phyloP scores from a whole-genome alignment of 1,140 invertebrate genomes.

The Spodoptera frugiperda region DNA sequence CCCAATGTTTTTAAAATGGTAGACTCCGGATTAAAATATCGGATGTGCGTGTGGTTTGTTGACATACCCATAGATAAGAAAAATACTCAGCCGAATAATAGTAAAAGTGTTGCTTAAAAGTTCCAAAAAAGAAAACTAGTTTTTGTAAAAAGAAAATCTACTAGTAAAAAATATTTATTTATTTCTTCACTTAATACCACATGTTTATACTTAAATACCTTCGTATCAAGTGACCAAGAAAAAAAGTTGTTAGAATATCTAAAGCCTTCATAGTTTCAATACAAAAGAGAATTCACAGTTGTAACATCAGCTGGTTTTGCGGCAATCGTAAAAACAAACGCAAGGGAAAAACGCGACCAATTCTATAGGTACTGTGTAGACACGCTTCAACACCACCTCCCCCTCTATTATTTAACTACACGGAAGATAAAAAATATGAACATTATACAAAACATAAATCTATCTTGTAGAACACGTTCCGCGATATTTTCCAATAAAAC shows the following conservation, averaged over 20 bases:
- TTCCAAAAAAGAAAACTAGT: too few relatives aligned
- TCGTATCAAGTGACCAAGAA: neutral
- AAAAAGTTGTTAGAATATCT: neutral
- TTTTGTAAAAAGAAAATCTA: too few relatives aligned
- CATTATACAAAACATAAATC: slow-evolving; percentile 9
- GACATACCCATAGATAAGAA: too few relatives aligned
- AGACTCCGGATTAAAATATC: too few relatives aligned
- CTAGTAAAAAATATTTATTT: too few relatives aligned
- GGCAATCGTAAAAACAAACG: slow-evolving; percentile 16
- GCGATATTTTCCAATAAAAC: slow-evolving; percentile 30
- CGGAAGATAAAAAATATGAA: neutral
- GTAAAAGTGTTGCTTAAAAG: too few relatives aligned
- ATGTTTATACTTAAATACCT: too few relatives aligned
- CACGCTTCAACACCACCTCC: neutral
- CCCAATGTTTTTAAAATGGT: too few relatives aligned
- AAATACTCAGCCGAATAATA: too few relatives aligned
- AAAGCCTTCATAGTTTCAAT: neutral
- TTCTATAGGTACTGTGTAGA: neutral
- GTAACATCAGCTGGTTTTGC: slow-evolving; percentile 15
- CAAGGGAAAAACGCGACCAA: neutral
- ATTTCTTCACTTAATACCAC: too few relatives aligned
- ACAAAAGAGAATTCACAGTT: neutral
- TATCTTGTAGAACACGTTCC: neutral
- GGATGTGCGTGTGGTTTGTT: too few relatives aligned
- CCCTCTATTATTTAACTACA: neutral